Evolutionary conservation across 2,888 invertebrate species (phyloP), one percentile per base, ranked within the genome.

Genomic region (Drosophila recens): DNA sequence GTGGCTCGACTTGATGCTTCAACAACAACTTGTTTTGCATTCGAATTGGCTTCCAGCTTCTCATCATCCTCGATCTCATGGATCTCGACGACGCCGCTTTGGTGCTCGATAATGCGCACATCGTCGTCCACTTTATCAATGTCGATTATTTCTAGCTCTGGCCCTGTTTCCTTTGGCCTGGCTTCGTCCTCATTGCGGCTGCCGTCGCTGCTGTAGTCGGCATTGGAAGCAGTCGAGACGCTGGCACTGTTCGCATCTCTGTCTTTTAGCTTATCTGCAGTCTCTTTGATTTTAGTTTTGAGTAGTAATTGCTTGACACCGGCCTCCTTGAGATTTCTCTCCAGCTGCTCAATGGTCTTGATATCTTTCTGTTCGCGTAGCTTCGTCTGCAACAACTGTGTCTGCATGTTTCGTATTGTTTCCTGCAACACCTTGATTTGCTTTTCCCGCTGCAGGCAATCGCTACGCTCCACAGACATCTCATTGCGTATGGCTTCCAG

Each of bases 401-500:
- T 93, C 73, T 93, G 93, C 87, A 93, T 90, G 78, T 93, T 93
- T 27, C 93, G 88, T 68, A 93, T 93, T 23, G 93, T 93, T 75
- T 93, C 93, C 61, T 93, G 93, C n/a, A 93, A 75, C 13, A 93
- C 93, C 91, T 96, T 95, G 78, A 97, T 95, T 92, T 98, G 97
- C 86, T 97, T 96, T 20, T 97, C 97, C 91, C 97, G 97, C 68
- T 96, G 95, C 69, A 97, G 96, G 80, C 96, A 93, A 85, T 97
- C 98, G 30, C 95, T 94, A 90, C 97, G 97, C 27, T 98, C 94
- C 40, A 98, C 94, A 84, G 97, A 97, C 54, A 98, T 96, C 94
- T 98, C 98, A 92, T 98, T 98, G 92, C 97, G 97, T 90, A 97
- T 97, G 0, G 98, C 98, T 92, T 98, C 98, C 87, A 98, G 92